Evolutionary conservation across 2,113 vertebrate species (phyloP).

Genomic region (Triplophysa rosa): DNA sequence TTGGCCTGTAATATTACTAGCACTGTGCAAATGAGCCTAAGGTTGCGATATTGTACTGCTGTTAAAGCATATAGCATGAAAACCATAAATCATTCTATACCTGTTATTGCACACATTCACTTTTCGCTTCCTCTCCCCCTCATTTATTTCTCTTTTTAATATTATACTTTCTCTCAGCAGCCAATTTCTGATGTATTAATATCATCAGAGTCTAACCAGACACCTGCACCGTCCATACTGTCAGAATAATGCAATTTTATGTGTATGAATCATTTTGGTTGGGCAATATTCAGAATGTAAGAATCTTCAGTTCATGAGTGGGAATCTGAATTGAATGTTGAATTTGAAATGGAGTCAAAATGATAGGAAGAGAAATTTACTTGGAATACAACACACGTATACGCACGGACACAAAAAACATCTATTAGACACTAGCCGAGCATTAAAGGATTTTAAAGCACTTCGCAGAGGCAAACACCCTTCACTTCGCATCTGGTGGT

Average conservation of each 20-base stretch:
- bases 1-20: slow-evolving; percentile 33
- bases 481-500: no score
- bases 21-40: background rate
- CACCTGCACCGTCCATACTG: slow-evolving; percentile 9
- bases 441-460: no score
- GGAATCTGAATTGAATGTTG: no score
- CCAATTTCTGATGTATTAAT: background rate
- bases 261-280: background rate
- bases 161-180: background rate
- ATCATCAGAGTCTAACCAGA: background rate
- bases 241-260: background rate
- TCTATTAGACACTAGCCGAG: no score
- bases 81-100: slow-evolving; percentile 45
- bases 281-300: no score
- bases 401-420: no score
- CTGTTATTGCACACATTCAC: slow-evolving; percentile 34
- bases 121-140: background rate
- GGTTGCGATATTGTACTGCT: slow-evolving; percentile 39
- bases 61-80: slow-evolving; percentile 46
- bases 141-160: background rate
- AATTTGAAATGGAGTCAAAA: no score
- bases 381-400: no score
- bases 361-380: no score
- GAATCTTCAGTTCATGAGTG: no score
- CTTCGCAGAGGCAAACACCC: no score